Percentiles rank a stretch among this genome's conserved stretches.
Conservation (phyloP, 2,888 invertebrate species). For the Scaptomyza caliginosa region DNA sequence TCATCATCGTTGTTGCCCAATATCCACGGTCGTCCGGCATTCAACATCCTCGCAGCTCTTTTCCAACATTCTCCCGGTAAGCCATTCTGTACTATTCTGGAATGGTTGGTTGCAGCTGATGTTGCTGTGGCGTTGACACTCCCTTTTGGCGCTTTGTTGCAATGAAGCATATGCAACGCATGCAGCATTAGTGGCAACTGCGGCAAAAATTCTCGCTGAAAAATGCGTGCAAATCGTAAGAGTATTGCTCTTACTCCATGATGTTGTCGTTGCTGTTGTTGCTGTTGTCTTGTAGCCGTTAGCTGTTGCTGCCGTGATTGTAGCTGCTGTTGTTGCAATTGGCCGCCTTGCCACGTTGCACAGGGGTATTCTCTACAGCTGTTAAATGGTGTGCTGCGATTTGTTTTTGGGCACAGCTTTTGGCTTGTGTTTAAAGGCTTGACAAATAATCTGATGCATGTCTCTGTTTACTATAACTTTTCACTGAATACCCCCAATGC, state of each 20-base stretch:
- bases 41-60: conserved; percentile 11
- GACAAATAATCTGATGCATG: too few species aligned
- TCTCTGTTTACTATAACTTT: background rate
- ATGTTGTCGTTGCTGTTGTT: conserved; percentile 28
- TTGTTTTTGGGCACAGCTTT: background rate
- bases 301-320: conserved; percentile 6
- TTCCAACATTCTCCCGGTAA: conserved; percentile 9
- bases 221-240: conserved; percentile 67
- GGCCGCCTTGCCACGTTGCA: conserved; percentile 4
- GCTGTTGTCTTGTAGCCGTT: conserved; percentile 25
- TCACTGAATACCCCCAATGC: conserved; percentile 38
- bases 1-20: conserved; percentile 31
- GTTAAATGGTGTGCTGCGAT: background rate
- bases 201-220: conserved; percentile 56
- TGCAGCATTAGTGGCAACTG: conserved; percentile 56
- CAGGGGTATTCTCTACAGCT: conserved; percentile 22
- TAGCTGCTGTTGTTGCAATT: conserved; percentile 27
- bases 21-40: conserved; percentile 16
- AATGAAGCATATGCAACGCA: conserved; percentile 63
- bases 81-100: conserved; percentile 11
- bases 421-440: background rate
- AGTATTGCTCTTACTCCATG: conserved; percentile 33
- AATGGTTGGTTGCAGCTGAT: conserved; percentile 4
- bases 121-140: conserved; percentile 61
- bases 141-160: conserved; percentile 69